Base-by-base conservation (phyloP, 1,140 invertebrate species). In the Camponotus pennsylvanicus region DNA sequence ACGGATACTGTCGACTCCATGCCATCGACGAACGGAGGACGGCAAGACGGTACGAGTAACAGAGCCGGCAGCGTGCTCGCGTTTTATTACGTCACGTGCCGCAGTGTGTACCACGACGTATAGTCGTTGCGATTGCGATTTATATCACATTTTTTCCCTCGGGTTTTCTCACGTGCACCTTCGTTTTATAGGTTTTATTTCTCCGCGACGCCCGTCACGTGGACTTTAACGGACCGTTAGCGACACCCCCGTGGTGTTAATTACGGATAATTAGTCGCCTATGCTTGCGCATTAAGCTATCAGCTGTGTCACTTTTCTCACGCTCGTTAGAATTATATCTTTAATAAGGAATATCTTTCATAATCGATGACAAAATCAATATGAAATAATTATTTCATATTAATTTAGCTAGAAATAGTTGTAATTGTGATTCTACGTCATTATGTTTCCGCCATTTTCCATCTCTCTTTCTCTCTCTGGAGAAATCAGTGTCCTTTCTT, bases 21-120 rank as follows among this genome's bases (percentile, higher is more conserved):
- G 52, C 49, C 37, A 45, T 82, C 79, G 79, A 59, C 52, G 55
- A 40, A 61, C 40, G 37, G 13, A 55, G 27, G 27, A 37, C 64
- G 6, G 49, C 18, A 15, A 77, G 40, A 21, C 21, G 61, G 32
- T 45, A 45, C 42, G 82, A 55, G 18, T 27, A 67, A 32, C 69
- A 2, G 32, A 45, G 11, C 21, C 40, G 55, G 82, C 49, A 75
- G 13, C 7, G 32, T 21, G 49, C 69, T 13, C 86, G 78, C 55
- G 69, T 85, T 79, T 79, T 86, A 88, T 75, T 89, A 59, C 82
- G 42, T 49, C 57, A 88, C 86, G 80, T 85, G 73, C 32, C 66
- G 49, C 70, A 59, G 18, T 37, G 34, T 67, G 34, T 70, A 40
- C 15, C 13, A 37, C 59, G 61, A 67, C 57, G 15, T 42, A 70